phyloP scores from a whole-genome alignment of 2,113 vertebrate species.

The Lophura nycthemera region DNA sequence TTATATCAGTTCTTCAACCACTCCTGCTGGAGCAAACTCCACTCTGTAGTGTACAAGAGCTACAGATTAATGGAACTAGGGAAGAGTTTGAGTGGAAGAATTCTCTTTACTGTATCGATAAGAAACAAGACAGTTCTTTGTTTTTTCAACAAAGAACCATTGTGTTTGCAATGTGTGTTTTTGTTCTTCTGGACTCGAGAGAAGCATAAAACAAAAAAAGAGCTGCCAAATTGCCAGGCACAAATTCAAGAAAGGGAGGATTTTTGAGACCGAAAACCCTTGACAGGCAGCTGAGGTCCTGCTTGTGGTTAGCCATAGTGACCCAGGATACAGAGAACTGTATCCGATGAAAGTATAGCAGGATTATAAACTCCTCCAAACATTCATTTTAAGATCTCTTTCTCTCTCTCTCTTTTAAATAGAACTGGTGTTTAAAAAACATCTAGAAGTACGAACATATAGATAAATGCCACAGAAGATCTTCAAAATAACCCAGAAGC shows the following conservation, averaged over 20 bases:
- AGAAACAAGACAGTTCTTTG: neutral
- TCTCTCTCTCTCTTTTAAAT: neutral
- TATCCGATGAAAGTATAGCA: neutral
- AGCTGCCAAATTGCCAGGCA: neutral
- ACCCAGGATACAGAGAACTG: neutral
- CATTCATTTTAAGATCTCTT: neutral
- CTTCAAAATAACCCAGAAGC: neutral
- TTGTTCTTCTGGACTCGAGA: neutral
- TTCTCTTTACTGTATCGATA: rapidly evolving
- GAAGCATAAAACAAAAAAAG: neutral
- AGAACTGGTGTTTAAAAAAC: neutral
- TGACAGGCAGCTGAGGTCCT: neutral
- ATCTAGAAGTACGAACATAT: neutral
- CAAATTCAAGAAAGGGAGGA: neutral
- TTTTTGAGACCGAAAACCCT: neutral
- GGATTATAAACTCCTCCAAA: neutral
- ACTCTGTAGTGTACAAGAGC: neutral
- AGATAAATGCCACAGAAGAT: neutral
- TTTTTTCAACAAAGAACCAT: neutral
- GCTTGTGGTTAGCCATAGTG: rapidly evolving
- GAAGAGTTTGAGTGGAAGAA: neutral
- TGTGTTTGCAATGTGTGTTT: neutral
- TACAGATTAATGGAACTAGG: neutral
- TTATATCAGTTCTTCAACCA: neutral
- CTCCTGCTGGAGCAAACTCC: neutral